These are phyloP conservation scores for Thecophora atra DNA, from an alignment of 2,888 invertebrate species.

Conservation along the genomic window DNA sequence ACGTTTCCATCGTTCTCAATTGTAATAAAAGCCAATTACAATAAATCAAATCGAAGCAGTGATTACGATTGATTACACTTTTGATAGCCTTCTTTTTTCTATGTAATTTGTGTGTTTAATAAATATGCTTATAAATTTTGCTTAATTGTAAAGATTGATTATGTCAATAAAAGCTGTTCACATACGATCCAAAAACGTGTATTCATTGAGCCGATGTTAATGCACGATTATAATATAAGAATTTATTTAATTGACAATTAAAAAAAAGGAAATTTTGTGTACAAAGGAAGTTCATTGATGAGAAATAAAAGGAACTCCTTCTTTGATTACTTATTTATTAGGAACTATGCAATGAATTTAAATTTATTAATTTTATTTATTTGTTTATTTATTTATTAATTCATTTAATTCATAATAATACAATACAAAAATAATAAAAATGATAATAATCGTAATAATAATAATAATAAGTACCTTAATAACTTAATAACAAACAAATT, in stretches of 20 bases:
- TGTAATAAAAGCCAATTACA: not conserved
- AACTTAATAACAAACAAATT: not conserved
- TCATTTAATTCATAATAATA: not conserved
- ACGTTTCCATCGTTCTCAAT: not conserved
- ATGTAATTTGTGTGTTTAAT: too few relatives aligned
- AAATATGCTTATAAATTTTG: too few relatives aligned
- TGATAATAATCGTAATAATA: not conserved
- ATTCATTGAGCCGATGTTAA: too few relatives aligned
- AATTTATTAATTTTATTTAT: not conserved
- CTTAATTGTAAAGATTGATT: too few relatives aligned
- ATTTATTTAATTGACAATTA: not conserved
- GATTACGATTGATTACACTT: not conserved
- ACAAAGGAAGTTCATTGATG: not conserved
- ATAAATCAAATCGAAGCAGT: not conserved
- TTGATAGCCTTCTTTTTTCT: not conserved
- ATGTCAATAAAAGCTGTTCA: too few relatives aligned
- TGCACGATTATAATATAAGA: too few relatives aligned
- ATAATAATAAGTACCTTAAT: not conserved
- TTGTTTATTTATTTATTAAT: not conserved
- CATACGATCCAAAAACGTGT: too few relatives aligned
- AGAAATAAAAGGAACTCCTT: too few relatives aligned
- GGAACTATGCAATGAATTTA: too few relatives aligned
- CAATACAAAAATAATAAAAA: not conserved
- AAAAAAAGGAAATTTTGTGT: not conserved
- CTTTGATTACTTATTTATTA: too few relatives aligned